Evolutionary conservation across 2,113 vertebrate genomes (phyloP).

Genomic region (Neotoma lepida): DNA sequence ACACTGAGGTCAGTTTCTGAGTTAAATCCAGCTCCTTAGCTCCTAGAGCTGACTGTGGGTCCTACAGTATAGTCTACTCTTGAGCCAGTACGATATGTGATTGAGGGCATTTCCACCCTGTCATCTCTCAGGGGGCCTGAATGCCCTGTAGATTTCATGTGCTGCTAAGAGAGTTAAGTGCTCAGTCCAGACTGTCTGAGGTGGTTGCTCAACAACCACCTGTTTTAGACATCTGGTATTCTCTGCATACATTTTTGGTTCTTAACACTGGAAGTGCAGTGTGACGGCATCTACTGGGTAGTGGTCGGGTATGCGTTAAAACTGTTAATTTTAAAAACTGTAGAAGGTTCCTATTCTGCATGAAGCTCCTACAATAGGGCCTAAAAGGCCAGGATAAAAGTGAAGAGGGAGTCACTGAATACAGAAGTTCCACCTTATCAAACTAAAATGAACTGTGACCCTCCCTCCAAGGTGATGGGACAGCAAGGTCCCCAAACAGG

Average conservation of each 20-base stretch:
- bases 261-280: not conserved
- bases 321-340: not conserved
- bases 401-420: not conserved
- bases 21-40: not conserved
- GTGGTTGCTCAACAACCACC: not conserved
- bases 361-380: not conserved
- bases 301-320: slow-evolving; percentile 30
- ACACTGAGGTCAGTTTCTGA: not conserved
- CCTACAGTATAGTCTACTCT: not conserved
- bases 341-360: not conserved
- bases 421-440: not conserved
- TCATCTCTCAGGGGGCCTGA: not conserved
- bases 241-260: not conserved
- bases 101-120: not conserved
- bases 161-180: not conserved
- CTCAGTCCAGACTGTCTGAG: not conserved
- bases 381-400: not conserved
- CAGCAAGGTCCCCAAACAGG: not conserved
- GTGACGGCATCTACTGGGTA: not conserved
- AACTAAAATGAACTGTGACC: not conserved
- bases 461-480: not conserved
- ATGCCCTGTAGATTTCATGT: not conserved
- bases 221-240: not conserved
- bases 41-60: not conserved
- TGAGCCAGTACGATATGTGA: not conserved